Evolutionary conservation across 2,113 vertebrate species (phyloP).

Genomic region (Silurus asotus): DNA sequence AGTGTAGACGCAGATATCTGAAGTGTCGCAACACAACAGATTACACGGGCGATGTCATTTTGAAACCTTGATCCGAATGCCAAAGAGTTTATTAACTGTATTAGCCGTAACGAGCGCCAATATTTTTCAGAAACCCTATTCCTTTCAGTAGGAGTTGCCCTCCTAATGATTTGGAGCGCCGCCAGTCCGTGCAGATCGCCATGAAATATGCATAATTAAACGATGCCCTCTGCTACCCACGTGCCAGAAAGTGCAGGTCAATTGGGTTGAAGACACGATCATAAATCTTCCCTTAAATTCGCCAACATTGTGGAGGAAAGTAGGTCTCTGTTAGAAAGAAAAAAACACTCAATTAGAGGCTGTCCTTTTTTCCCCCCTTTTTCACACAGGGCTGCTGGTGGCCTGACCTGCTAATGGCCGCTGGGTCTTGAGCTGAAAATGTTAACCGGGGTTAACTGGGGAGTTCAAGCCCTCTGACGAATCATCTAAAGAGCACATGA

Average conservation of each 20-base stretch:
- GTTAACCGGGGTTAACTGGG: constrained; percentile 59
- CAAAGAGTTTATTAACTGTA: constrained; percentile 17
- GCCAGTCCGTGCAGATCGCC: constrained; percentile 51
- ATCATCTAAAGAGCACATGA: neutral
- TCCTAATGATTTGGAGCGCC: constrained; percentile 12
- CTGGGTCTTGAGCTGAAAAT: constrained; percentile 55
- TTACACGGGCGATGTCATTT: neutral
- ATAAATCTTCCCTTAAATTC: constrained; percentile 61
- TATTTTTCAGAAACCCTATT: constrained; percentile 25
- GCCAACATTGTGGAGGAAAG: constrained; percentile 59
- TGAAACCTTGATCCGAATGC: neutral
- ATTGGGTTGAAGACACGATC: constrained; percentile 54
- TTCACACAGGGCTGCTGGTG: constrained; percentile 34
- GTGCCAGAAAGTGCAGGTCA: constrained; percentile 50
- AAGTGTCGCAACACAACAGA: neutral
- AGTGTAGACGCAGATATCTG: neutral
- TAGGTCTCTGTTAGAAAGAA: constrained; percentile 15
- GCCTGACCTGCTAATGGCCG: constrained; percentile 49
- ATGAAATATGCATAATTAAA: constrained; percentile 55
- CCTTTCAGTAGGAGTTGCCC: neutral
- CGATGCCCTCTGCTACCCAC: constrained; percentile 45
- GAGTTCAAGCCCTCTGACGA: constrained; percentile 41
- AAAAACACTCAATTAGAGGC: constrained; percentile 11
- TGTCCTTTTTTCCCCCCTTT: constrained; percentile 10
- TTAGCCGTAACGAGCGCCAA: constrained; percentile 4